A percentile compares a stretch with the other conserved stretches of the same genome.
Conservation (phyloP, 2,888 invertebrate genomes). For the Altica lythri region DNA sequence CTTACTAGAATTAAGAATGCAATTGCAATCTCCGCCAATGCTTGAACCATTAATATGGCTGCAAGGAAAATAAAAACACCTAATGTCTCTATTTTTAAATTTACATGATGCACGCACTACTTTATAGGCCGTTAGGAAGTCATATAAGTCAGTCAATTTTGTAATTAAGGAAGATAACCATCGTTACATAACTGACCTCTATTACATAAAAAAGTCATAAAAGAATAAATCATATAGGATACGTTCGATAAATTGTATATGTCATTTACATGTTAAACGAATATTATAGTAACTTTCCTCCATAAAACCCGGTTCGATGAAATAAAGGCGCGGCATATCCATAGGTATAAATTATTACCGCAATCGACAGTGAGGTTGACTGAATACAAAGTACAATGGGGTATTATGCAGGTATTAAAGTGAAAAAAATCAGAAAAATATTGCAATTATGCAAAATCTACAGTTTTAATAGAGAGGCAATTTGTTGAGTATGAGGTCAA, state of each 20-base stretch:
- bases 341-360: not conserved
- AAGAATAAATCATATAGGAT: not conserved
- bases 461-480: no score
- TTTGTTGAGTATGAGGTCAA: no score
- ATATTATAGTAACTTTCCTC: slow-evolving; percentile 3
- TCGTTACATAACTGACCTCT: slow-evolving; percentile 7
- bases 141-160: not conserved
- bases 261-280: slow-evolving; percentile 2
- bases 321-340: slow-evolving; percentile 1
- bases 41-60: no score
- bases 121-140: not conserved
- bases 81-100: not conserved
- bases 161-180: slow-evolving; percentile 7
- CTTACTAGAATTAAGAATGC: no score
- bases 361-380: not conserved
- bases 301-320: not conserved
- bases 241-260: not conserved
- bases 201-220: not conserved
- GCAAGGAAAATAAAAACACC: no score
- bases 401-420: no score
- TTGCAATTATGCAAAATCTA: no score
- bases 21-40: no score
- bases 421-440: no score
- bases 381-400: slow-evolving; percentile 1
- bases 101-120: not conserved